A percentile compares a stretch with the other conserved stretches of the same genome.
These are phyloP conservation scores for Uloborus plumipes DNA, from an alignment of 2,888 invertebrate genomes.

Conservation along the genomic window DNA sequence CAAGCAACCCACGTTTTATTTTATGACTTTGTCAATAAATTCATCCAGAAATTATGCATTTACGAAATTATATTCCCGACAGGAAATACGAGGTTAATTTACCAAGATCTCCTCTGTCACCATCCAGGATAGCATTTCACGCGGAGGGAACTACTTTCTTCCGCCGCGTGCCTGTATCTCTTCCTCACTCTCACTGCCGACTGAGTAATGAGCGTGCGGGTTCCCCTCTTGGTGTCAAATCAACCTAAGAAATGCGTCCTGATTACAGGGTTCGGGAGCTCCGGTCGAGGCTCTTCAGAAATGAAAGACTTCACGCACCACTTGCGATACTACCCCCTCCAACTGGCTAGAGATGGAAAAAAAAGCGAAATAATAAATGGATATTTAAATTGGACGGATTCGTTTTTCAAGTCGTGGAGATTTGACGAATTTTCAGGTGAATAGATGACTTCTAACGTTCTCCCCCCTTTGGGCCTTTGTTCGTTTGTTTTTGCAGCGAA, in stretches of 20 bases:
- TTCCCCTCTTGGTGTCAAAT: conserved; percentile 57
- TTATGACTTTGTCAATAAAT: too few species aligned
- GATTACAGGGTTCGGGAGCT: conserved; percentile 55
- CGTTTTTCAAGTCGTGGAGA: conserved; percentile 52
- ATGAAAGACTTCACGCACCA: conserved; percentile 55
- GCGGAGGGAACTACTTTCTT: conserved; percentile 36
- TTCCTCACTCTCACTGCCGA: not conserved
- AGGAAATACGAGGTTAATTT: too few species aligned
- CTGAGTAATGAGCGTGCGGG: conserved; percentile 60
- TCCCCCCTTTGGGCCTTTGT: conserved; percentile 8
- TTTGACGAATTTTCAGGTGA: conserved; percentile 57
- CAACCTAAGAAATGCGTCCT: conserved; percentile 63
- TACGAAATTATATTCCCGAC: too few species aligned
- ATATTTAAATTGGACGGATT: conserved; percentile 63
- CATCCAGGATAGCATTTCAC: too few species aligned
- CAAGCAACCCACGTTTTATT: too few species aligned
- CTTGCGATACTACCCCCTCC: conserved; percentile 25
- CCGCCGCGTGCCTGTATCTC: conserved; percentile 19
- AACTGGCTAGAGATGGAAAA: conserved; percentile 3
- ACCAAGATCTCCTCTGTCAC: too few species aligned
- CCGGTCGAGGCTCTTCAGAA: conserved; percentile 27
- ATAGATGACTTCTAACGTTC: conserved; percentile 28
- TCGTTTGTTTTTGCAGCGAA: not conserved
- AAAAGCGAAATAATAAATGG: conserved; percentile 45
- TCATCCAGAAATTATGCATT: too few species aligned